Evolutionary conservation across 1,140 invertebrate genomes (phyloP).

Genomic region (Mactra quadrangularis): DNA sequence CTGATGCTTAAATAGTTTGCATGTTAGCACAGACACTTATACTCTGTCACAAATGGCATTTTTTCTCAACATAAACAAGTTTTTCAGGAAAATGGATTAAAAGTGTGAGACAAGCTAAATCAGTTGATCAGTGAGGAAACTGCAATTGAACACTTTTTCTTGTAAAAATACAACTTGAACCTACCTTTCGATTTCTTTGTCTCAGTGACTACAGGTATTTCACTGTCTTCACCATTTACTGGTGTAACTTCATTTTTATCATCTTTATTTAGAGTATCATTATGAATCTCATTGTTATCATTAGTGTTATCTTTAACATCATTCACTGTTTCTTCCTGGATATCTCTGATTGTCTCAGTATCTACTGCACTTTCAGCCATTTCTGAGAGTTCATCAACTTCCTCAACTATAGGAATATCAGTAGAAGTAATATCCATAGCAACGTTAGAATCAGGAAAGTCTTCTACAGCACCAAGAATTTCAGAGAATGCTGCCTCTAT

Average conservation of each 20-base stretch:
- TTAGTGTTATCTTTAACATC: neutral
- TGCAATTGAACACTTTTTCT: too few species aligned
- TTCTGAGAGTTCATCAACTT: conserved; percentile 26
- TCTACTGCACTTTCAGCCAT: conserved; percentile 13
- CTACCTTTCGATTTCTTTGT: conserved; percentile 32
- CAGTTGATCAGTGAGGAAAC: too few species aligned
- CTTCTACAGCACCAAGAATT: conserved; percentile 69
- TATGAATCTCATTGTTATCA: neutral
- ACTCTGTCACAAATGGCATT: too few species aligned
- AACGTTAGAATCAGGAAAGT: conserved; percentile 25
- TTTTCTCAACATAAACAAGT: too few species aligned
- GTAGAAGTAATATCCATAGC: conserved; percentile 18
- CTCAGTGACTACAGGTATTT: conserved; percentile 27
- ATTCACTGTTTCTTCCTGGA: neutral
- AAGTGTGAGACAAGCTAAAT: too few species aligned
- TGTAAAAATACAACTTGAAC: too few species aligned
- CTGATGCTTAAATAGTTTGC: too few species aligned
- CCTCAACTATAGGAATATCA: conserved; percentile 39
- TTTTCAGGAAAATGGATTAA: too few species aligned
- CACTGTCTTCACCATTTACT: neutral
- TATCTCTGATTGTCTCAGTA: neutral
- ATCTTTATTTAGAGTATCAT: neutral
- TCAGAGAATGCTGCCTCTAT: conserved; percentile 71
- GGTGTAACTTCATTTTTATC: neutral
- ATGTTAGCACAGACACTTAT: too few species aligned